Percentiles rank a stretch among this genome's conserved stretches.
These are phyloP conservation scores for Drepana falcataria DNA, from an alignment of 2,888 invertebrate genomes.

Conservation along the genomic window DNA sequence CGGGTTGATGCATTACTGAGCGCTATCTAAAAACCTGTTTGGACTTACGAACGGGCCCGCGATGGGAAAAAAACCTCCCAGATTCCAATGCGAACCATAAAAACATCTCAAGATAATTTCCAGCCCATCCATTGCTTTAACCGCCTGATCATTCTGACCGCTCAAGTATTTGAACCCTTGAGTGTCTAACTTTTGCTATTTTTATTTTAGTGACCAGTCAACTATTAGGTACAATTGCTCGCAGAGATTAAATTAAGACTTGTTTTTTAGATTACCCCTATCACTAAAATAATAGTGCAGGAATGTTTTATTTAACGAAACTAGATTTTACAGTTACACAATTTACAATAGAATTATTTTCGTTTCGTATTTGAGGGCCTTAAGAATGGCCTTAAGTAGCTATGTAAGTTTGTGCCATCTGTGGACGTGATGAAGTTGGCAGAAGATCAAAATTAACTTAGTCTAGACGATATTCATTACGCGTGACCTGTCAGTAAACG, in stretches of 20 bases:
- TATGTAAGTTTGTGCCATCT: too few relatives aligned
- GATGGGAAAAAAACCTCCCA: conserved; percentile 71
- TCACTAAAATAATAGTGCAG: neutral
- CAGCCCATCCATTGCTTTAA: conserved; percentile 56
- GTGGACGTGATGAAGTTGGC: too few relatives aligned
- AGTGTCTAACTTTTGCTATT: conserved; percentile 39
- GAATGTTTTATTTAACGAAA: too few relatives aligned
- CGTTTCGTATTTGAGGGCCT: too few relatives aligned
- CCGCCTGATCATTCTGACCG: conserved; percentile 47
- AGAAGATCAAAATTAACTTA: too few relatives aligned
- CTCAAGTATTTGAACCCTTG: conserved; percentile 55
- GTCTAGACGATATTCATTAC: too few relatives aligned
- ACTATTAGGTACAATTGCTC: neutral
- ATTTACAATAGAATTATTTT: too few relatives aligned
- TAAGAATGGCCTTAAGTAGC: too few relatives aligned
- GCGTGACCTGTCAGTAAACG: too few relatives aligned
- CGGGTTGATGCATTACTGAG: conserved; percentile 75
- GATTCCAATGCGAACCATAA: conserved; percentile 76
- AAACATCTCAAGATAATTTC: conserved; percentile 74
- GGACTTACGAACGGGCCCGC: conserved; percentile 62
- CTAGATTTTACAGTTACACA: too few relatives aligned
- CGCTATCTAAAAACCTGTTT: conserved; percentile 78
- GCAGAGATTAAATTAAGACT: neutral
- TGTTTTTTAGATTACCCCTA: too few relatives aligned
- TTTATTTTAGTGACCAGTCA: conserved; percentile 16